phyloP scores from a whole-genome alignment of 2,888 invertebrate species.

The Emmelina monodactyla region DNA sequence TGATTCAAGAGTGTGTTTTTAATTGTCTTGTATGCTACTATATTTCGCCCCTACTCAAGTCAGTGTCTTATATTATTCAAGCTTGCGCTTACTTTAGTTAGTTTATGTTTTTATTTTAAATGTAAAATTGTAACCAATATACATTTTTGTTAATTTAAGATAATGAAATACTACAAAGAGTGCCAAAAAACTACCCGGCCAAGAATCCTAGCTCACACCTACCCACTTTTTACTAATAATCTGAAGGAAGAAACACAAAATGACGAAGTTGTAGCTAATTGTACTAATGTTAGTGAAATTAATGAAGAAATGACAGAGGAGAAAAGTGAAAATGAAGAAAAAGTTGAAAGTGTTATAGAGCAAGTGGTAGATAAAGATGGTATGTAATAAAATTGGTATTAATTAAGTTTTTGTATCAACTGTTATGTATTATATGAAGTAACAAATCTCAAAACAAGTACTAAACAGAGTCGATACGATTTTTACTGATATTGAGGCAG shows the following conservation, averaged over 20 bases:
- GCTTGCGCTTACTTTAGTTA: no score
- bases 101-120: not conserved
- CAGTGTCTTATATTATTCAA: no score
- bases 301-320: conserved; percentile 1
- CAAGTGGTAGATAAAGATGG: no score
- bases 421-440: no score
- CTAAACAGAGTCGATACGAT: no score
- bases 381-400: no score
- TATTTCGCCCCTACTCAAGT: no score
- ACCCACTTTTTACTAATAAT: conserved; percentile 70
- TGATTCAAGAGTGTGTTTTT: not conserved
- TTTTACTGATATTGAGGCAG: no score
- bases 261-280: not conserved
- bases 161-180: conserved; percentile 41
- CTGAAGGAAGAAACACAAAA: conserved; percentile 15
- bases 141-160: conserved; percentile 23
- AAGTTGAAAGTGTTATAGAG: conserved; percentile 8
- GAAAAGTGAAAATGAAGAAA: conserved; percentile 8
- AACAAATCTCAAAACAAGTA: no score
- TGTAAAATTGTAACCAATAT: not conserved
- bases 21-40: not conserved
- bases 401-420: no score
- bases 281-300: conserved; percentile 7
- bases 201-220: conserved; percentile 82
- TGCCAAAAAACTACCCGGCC: conserved; percentile 46